Conservation (phyloP, 2,113 vertebrate genomes). For the Tetrao urogallus region DNA sequence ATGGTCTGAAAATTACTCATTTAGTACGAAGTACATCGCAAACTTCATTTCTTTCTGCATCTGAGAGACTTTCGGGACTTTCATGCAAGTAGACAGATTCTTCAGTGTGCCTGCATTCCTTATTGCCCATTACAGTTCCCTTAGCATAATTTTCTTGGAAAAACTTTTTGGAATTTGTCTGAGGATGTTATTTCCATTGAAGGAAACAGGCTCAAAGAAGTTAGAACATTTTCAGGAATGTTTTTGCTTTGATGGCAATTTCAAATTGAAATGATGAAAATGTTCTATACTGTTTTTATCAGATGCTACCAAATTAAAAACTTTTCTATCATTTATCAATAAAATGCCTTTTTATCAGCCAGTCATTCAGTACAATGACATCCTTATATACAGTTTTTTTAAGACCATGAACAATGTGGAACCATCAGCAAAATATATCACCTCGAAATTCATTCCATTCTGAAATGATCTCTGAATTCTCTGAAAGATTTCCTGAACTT, state of each 20-base stretch:
- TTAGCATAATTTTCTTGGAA: neutral
- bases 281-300: neutral
- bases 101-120: neutral
- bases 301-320: neutral
- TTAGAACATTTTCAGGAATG: neutral
- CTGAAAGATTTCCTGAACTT: neutral
- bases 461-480: neutral
- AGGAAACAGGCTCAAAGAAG: neutral
- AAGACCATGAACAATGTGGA: neutral
- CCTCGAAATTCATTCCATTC: neutral
- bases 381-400: neutral
- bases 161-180: neutral
- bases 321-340: neutral
- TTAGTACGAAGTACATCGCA: neutral
- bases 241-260: neutral
- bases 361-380: neutral
- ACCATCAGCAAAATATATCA: neutral
- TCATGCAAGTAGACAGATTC: neutral
- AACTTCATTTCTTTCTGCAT: neutral
- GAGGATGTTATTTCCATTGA: neutral
- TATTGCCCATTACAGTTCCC: neutral
- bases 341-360: neutral
- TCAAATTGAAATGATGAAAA: neutral
- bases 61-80: neutral
- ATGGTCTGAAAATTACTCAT: neutral